Evolutionary conservation across 2,797 vertebrate genomes (phyloP).

Genomic region (Bothrops alternatus): DNA sequence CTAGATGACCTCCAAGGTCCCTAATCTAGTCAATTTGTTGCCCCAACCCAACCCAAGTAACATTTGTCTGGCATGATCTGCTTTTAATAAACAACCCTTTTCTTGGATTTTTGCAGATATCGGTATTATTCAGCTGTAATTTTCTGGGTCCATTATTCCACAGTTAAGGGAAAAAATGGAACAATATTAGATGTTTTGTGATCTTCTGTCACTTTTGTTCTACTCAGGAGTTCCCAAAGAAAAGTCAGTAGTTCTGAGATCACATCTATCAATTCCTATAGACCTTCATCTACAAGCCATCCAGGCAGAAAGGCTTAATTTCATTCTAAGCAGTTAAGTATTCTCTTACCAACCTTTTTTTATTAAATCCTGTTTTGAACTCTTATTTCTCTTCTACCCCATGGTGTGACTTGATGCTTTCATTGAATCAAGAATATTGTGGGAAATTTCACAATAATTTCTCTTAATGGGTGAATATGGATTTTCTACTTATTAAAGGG

Average conservation of each 20-base stretch:
- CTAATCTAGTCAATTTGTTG: background rate
- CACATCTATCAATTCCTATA: background rate
- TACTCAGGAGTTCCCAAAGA: background rate
- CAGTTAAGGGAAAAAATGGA: background rate
- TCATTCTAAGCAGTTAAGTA: background rate
- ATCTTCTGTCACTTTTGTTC: background rate
- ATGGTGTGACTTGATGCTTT: background rate
- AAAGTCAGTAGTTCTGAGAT: background rate
- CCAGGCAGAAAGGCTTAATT: background rate
- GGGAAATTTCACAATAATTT: slow-evolving; percentile 5
- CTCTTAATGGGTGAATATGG: background rate
- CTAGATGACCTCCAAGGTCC: no score
- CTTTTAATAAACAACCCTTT: background rate
- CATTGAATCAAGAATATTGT: slow-evolving; percentile 2
- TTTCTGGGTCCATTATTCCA: background rate
- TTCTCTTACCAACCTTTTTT: background rate
- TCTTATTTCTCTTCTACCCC: background rate
- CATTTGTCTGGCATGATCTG: background rate
- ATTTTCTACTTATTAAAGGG: background rate
- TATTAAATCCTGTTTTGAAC: background rate
- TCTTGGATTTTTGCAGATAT: background rate
- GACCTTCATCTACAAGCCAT: background rate
- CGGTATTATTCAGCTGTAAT: background rate
- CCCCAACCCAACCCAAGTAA: background rate
- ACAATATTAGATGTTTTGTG: background rate